Base-by-base conservation (phyloP, 2,888 invertebrate genomes). In the Eucriotettix oculatus region DNA sequence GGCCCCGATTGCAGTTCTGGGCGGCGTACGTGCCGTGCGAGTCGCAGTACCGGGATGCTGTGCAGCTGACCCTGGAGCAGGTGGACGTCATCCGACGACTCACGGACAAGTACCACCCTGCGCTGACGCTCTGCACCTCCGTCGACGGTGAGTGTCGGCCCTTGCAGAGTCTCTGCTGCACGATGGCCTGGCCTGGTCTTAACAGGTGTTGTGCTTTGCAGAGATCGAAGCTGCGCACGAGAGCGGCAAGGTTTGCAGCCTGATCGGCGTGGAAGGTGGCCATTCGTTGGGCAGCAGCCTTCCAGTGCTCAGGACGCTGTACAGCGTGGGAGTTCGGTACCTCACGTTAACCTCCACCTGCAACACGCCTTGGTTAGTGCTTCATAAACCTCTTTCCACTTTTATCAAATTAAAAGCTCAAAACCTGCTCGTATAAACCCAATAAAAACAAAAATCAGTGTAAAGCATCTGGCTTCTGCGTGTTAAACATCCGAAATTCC, bases 1-100 rank as follows among this genome's bases (percentile, higher is more conserved):
- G n/a, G n/a, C n/a, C n/a, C n/a, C n/a, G n/a, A n/a, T n/a, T 29
- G 61, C 79, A 90, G 88, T 89, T 90, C 74, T 91, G 90, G 90
- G 88, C 89, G 55, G 87, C 87, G 64, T 91, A 88, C 77, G 88
- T 87, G 68, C 84, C 85, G 55, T 91, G 91, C 74, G 84, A 84
- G 67, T 81, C 87, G 56, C 90, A 90, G 72, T 85, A 87, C 72
- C 84, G 86, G 68, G 90, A 91, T 71, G 88, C 90, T 56, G 88
- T 90, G 67, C 86, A 89, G 71, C 77, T 87, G 68, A 87, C 89
- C 43, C 78, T 91, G 69, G 90, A 90, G 70, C 90, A 91, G 75
- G 86, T 90, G 69, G 91, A 91, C 75, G 80, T 89, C 67, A 90
- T 90, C 71, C 83, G 88, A 71, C 80, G 90, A 65, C 81, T 90